These are phyloP conservation scores for Iguana delicatissima DNA, from an alignment of 2,797 vertebrate genomes.

Conservation along the genomic window DNA sequence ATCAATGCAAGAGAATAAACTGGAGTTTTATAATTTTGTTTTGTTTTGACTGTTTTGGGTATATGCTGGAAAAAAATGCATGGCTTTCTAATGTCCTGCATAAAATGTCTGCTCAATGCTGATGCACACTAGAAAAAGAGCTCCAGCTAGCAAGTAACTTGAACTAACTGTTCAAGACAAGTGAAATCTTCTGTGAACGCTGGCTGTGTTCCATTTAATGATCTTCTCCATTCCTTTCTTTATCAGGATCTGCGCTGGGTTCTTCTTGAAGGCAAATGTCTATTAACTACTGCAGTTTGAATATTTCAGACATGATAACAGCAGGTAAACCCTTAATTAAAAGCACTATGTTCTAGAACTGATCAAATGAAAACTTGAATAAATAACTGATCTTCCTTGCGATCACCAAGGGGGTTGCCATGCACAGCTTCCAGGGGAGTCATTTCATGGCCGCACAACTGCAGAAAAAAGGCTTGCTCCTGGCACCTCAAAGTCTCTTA, in stretches of 20 bases:
- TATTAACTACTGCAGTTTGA: neutral
- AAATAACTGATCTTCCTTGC: no score
- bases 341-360: no score
- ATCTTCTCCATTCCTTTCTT: neutral
- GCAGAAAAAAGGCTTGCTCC: no score
- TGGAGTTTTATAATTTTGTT: slow-evolving; percentile 34
- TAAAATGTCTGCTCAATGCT: neutral
- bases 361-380: no score
- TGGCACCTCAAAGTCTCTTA: no score
- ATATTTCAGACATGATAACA: neutral
- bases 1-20: slow-evolving; percentile 55
- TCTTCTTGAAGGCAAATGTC: neutral
- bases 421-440: no score
- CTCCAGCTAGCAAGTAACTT: neutral
- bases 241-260: neutral
- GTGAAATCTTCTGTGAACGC: neutral
- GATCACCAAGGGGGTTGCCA: no score
- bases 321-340: neutral
- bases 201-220: neutral
- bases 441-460: no score
- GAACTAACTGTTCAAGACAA: neutral
- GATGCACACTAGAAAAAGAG: neutral
- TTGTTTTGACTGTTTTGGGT: slow-evolving; percentile 23
- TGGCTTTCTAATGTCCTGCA: neutral
- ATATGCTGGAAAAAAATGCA: slow-evolving; percentile 8